A percentile compares a stretch with the other conserved stretches of the same genome.
These are phyloP conservation scores for Andinoacara biseriatus DNA, from an alignment of 2,113 vertebrate species.

Conservation along the genomic window DNA sequence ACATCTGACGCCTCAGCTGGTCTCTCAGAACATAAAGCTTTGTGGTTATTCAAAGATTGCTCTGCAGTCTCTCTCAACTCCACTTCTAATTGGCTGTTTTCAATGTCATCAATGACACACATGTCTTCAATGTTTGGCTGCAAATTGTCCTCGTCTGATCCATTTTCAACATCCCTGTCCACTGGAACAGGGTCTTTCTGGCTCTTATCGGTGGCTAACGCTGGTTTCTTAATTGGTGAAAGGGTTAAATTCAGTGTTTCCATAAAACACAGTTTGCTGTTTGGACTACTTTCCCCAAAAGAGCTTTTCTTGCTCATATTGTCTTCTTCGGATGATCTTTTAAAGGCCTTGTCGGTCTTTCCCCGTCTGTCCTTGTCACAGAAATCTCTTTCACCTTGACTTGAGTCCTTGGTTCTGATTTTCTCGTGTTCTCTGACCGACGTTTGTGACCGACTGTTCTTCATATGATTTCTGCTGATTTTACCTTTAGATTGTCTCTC, in stretches of 20 bases:
- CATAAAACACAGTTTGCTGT: constrained; percentile 94
- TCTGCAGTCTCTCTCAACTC: not conserved
- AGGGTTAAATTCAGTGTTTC: constrained; percentile 95
- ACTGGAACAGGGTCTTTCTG: not conserved
- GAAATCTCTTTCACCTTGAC: constrained; percentile 35
- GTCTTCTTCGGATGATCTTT: not conserved
- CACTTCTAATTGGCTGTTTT: constrained; percentile 48
- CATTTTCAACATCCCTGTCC: constrained; percentile 31
- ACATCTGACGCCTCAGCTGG: not conserved
- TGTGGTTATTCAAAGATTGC: not conserved
- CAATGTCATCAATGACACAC: constrained; percentile 72
- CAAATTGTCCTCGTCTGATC: constrained; percentile 31
- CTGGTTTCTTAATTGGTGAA: constrained; percentile 90
- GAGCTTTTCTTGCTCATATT: constrained; percentile 1
- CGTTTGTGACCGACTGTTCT: constrained; percentile 48
- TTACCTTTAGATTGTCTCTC: constrained; percentile 50
- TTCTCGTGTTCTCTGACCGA: constrained; percentile 74
- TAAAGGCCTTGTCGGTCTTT: constrained; percentile 44
- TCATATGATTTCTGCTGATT: constrained; percentile 60
- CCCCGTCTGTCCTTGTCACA: constrained; percentile 66
- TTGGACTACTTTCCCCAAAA: constrained; percentile 66
- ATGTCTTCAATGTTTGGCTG: constrained; percentile 68
- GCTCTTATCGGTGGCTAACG: not conserved
- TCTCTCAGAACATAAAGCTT: not conserved
- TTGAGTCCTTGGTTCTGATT: constrained; percentile 46